These are phyloP conservation scores for Catharus minimus DNA, from an alignment of 2,113 vertebrate species.

Conservation along the genomic window DNA sequence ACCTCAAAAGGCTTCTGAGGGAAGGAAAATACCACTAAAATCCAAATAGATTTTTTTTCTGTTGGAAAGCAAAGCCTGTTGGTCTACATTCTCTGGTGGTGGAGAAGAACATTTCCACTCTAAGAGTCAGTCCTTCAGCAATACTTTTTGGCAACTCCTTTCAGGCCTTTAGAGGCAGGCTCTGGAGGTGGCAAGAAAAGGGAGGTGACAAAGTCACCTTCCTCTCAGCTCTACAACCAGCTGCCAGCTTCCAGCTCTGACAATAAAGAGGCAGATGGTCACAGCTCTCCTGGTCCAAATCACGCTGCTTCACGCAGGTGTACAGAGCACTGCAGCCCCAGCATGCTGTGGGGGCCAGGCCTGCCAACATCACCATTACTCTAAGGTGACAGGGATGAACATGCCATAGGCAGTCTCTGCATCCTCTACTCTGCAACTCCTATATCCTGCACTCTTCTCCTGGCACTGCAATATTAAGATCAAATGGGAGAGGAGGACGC, in stretches of 20 bases:
- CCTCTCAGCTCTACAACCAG: background rate
- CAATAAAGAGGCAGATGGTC: background rate
- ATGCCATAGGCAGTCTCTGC: background rate
- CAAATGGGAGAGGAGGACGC: background rate
- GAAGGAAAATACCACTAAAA: background rate
- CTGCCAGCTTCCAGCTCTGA: background rate
- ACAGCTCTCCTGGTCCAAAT: background rate
- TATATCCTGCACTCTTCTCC: background rate
- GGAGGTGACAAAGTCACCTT: background rate
- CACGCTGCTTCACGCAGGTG: background rate
- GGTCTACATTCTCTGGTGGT: background rate
- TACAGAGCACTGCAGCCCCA: background rate
- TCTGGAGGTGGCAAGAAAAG: background rate
- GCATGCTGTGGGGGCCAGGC: fast-evolving
- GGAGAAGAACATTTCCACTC: background rate
- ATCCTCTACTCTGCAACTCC: background rate
- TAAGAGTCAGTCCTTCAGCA: background rate
- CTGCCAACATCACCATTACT: background rate
- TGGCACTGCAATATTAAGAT: background rate
- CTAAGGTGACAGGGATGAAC: background rate
- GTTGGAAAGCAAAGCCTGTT: background rate
- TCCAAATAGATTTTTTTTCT: background rate
- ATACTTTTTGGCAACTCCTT: background rate
- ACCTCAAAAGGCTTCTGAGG: background rate
- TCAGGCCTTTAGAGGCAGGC: background rate